These are phyloP conservation scores for Cottoperca gobio DNA, from an alignment of 2,797 vertebrate genomes.

Conservation along the genomic window DNA sequence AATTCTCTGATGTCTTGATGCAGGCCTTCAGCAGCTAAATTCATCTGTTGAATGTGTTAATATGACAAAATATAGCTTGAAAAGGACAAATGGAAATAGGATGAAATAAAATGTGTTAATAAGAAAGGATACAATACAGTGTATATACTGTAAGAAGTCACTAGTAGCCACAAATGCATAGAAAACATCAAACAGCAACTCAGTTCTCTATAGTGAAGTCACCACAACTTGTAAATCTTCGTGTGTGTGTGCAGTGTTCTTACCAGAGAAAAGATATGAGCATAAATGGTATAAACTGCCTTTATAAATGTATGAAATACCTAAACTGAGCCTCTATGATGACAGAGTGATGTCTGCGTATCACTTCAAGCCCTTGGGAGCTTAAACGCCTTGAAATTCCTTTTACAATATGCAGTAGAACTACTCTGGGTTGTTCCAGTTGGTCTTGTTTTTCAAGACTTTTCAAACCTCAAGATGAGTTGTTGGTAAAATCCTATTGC, in stretches of 20 bases:
- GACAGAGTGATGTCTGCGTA: constrained; percentile 13
- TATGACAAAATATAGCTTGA: not conserved
- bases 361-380: not conserved
- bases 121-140: not conserved
- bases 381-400: not conserved
- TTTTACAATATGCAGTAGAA: constrained; percentile 38
- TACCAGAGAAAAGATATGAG: not conserved
- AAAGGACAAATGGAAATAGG: not conserved
- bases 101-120: not conserved
- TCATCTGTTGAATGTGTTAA: not conserved
- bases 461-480: constrained; percentile 2
- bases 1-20: not conserved
- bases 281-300: not conserved
- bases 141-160: not conserved
- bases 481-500: constrained; percentile 1
- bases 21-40: not conserved
- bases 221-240: not conserved
- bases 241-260: not conserved
- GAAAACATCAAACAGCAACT: not conserved
- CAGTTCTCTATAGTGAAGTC: constrained; percentile 1
- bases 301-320: not conserved
- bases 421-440: constrained; percentile 29
- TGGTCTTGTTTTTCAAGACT: constrained; percentile 9
- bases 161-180: not conserved
- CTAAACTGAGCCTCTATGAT: not conserved